Percentiles rank a stretch among this genome's conserved stretches.
Evolutionary conservation across 1,140 invertebrate species (phyloP).

Genomic region (Trypoxylus dichotomus): DNA sequence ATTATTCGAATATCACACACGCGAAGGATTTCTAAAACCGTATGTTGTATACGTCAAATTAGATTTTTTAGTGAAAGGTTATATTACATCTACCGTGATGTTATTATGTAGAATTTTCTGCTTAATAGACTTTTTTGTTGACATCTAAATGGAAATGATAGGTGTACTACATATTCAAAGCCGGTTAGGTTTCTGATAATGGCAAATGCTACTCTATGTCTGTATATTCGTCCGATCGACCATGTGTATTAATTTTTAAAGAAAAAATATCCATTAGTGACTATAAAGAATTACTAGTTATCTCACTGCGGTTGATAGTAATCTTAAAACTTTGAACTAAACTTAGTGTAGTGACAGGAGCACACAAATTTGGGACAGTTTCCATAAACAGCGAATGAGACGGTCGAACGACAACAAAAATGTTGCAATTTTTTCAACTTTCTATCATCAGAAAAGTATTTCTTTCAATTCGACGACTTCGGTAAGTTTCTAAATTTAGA

Average conservation of each 20-base stretch:
- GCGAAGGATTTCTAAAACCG: background rate
- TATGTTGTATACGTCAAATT: background rate
- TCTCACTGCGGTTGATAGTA: too few relatives aligned
- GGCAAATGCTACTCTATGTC: background rate
- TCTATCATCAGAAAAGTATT: too few relatives aligned
- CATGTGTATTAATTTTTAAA: background rate
- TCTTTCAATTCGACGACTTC: too few relatives aligned
- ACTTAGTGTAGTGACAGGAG: too few relatives aligned
- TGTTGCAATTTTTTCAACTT: too few relatives aligned
- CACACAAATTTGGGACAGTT: too few relatives aligned
- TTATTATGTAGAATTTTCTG: background rate
- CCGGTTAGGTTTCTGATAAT: background rate
- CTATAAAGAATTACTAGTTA: background rate
- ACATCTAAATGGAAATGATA: constrained; percentile 3
- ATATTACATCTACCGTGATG: background rate
- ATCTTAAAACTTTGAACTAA: too few relatives aligned
- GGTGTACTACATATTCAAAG: background rate
- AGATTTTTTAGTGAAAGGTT: background rate
- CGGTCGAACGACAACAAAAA: too few relatives aligned
- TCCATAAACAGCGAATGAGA: too few relatives aligned
- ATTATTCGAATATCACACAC: background rate
- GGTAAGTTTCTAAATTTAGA: too few relatives aligned
- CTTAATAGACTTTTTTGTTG: background rate
- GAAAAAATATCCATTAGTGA: background rate
- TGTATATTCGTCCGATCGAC: background rate